phyloP scores from a whole-genome alignment of 2,797 vertebrate species.

The Sphenodon punctatus region DNA sequence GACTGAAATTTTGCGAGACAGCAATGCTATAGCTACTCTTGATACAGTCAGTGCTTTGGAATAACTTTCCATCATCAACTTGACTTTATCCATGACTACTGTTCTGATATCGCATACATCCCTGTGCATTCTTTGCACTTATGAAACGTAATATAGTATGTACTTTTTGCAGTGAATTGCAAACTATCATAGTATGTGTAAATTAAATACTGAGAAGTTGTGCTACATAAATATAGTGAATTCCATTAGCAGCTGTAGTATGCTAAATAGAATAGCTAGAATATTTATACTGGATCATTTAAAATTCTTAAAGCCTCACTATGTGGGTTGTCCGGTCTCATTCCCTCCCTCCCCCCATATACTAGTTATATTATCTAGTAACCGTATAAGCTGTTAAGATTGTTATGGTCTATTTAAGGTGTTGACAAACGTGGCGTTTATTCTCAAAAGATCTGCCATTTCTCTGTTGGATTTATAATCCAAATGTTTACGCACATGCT shows the following conservation, averaged over 20 bases:
- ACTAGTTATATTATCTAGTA: background rate
- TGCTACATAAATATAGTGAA: accelerated
- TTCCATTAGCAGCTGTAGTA: background rate
- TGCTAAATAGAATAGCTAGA: background rate
- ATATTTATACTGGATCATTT: background rate
- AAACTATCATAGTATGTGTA: background rate
- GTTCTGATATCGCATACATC: accelerated
- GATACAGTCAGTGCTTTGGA: background rate
- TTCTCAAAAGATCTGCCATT: background rate
- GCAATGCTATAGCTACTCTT: background rate
- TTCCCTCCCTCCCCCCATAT: too few species aligned
- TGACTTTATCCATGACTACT: background rate
- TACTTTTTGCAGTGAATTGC: background rate
- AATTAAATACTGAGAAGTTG: background rate
- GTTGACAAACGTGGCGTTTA: background rate
- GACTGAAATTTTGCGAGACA: background rate
- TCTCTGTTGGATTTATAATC: background rate
- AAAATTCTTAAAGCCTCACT: background rate
- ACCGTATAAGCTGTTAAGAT: background rate
- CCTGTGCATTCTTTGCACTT: background rate
- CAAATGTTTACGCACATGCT: accelerated
- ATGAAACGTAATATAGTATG: background rate
- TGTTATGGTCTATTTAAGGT: background rate
- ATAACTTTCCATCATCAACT: background rate
- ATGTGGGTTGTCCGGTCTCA: background rate